Conservation (phyloP, 2,113 vertebrate species). For the Henicopernis longicauda region DNA sequence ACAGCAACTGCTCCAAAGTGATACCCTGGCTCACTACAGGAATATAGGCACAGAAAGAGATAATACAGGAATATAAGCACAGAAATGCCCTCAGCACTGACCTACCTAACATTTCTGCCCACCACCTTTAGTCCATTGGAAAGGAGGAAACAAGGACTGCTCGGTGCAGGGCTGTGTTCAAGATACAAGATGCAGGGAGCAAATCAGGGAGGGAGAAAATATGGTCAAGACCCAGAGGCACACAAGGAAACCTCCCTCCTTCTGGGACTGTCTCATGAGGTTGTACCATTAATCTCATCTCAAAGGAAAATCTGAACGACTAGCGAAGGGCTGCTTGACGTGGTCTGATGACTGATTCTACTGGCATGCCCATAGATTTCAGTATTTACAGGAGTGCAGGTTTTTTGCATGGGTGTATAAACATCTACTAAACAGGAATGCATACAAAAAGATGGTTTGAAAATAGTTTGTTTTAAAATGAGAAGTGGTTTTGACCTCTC, state of each 20-base stretch:
- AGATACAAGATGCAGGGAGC: background rate
- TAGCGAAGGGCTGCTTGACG: background rate
- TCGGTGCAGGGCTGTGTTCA: rapidly evolving
- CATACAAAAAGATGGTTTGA: background rate
- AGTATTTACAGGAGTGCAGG: background rate
- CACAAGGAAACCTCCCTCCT: background rate
- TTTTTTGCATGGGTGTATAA: background rate
- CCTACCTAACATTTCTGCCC: background rate
- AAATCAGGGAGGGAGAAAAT: background rate
- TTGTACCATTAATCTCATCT: background rate
- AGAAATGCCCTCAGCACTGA: background rate
- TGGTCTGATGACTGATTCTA: background rate
- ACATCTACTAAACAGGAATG: background rate
- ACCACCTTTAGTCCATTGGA: background rate
- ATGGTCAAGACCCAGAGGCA: rapidly evolving
- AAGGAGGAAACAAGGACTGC: background rate
- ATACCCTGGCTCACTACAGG: background rate
- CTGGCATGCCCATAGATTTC: background rate
- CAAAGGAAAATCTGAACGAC: background rate
- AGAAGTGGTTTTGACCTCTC: background rate
- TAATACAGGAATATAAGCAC: background rate
- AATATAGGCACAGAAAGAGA: background rate
- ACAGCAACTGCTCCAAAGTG: background rate
- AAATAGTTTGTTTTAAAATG: background rate
- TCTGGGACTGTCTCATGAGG: background rate